Percentiles rank a stretch among this genome's conserved stretches.
phyloP scores from a whole-genome alignment of 1,140 invertebrate genomes.

The Thalassaphorura encarpata region DNA sequence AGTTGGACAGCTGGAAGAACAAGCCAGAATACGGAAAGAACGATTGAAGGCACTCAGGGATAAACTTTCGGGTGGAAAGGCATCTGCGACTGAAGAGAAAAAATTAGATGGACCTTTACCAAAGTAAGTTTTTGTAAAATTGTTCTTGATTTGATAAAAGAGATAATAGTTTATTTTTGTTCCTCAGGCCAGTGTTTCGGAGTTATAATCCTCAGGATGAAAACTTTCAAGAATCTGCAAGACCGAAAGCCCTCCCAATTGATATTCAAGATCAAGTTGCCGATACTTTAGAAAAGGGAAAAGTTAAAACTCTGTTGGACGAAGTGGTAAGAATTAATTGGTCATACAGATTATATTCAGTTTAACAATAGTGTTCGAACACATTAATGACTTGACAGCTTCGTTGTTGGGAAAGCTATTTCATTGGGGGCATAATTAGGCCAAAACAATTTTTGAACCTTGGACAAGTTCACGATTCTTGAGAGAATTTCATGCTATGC shows the following conservation, averaged over 20 bases:
- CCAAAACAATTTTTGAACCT: too few species aligned
- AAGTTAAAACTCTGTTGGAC: slow-evolving; percentile 67
- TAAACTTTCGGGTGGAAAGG: too few species aligned
- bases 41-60: slow-evolving; percentile 59
- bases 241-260: slow-evolving; percentile 58
- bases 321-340: slow-evolving; percentile 54
- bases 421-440: too few species aligned
- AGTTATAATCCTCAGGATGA: slow-evolving; percentile 82
- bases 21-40: slow-evolving; percentile 69
- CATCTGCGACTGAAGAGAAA: slow-evolving; percentile 26
- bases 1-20: slow-evolving; percentile 52
- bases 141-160: background rate
- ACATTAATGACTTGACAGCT: too few species aligned
- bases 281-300: slow-evolving; percentile 66
- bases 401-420: too few species aligned
- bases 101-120: slow-evolving; percentile 38
- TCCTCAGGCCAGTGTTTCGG: slow-evolving; percentile 67
- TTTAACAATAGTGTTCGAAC: too few species aligned
- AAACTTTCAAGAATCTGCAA: slow-evolving; percentile 55
- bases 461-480: too few species aligned
- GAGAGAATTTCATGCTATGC: too few species aligned
- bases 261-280: slow-evolving; percentile 69
- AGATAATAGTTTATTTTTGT: slow-evolving; percentile 9
- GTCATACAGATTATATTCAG: too few species aligned
- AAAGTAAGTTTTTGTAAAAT: slow-evolving; percentile 40